Evolutionary conservation across 2,113 vertebrate species (phyloP), one percentile per base, ranked within the genome.

Genomic region (Callocephalon fimbriatum): DNA sequence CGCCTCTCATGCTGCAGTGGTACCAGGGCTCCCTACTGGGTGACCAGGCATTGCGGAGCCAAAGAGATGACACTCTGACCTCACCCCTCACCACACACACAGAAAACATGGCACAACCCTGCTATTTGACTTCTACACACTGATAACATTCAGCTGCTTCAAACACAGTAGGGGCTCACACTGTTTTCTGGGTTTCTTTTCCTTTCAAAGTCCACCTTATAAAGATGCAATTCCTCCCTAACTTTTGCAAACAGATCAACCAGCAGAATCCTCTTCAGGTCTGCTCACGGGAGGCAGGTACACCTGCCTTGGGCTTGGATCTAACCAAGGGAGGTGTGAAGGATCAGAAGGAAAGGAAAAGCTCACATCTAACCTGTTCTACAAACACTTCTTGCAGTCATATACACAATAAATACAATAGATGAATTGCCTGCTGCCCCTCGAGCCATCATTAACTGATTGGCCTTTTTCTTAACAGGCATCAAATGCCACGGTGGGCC

Each of bases 371-470:
- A 59, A 86, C 86, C n/a, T 61, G 76, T 65, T 89, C 72, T 37
- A 61, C 71, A 89, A 88, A 86, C 31, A 48, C 10, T 77, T 71
- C 63, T 62, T 56, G 37, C 47, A 86, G 61, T 87, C 87, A 68
- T 19, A 84, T 12, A 91, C 48, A 68, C 62, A 88, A 85, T 78
- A 92, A 96, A 89, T 78, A 87, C 58, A 93, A 25, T 2, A 72
- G 86, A 89, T 48, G 5, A 94, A 92, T 21, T 79, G 61, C 65
- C 76, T 89, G 58, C 40, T 88, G 54, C 44, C 68, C 88, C 86
- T 82, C 0, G 0, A 91, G 80, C 70, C 45, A 32, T 84, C 47
- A 25, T 81, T 84, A 92, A 76, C 47, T 29, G 50, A 71, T 35
- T 62, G 47, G 31, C 25, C 72, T 65, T 66, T 92, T 91, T 63